Evolutionary conservation across 2,797 vertebrate genomes (phyloP).

Genomic region (Sebastes cheni): DNA sequence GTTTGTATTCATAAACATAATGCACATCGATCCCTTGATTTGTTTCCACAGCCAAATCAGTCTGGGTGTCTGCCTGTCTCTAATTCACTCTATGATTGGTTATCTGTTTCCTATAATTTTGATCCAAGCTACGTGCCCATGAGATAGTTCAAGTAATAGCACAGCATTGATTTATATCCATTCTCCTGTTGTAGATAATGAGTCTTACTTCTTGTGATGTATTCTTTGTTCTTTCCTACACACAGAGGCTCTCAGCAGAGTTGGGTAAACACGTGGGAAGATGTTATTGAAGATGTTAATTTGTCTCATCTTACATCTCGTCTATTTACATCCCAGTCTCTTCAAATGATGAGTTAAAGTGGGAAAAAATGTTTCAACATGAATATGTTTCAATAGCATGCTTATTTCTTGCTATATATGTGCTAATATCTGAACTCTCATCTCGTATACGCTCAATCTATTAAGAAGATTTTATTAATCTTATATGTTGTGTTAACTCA

Average conservation of each 20-base stretch:
- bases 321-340: neutral
- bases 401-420: neutral
- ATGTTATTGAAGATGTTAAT: neutral
- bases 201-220: neutral
- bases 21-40: constrained; percentile 57
- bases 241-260: neutral
- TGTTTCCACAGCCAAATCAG: constrained; percentile 56
- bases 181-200: constrained; percentile 25
- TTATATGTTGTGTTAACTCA: neutral
- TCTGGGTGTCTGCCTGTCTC: constrained; percentile 44
- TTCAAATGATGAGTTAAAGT: neutral
- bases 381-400: neutral
- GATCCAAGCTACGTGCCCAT: constrained; percentile 40
- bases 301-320: neutral
- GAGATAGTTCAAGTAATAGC: constrained; percentile 44
- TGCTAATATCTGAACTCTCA: neutral
- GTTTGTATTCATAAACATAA: constrained; percentile 68
- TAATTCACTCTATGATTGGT: constrained; percentile 60
- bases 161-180: constrained; percentile 49
- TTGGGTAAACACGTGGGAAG: neutral
- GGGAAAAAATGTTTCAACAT: neutral
- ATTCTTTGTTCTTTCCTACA: neutral
- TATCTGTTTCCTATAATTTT: constrained; percentile 71
- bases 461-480: too few species aligned
- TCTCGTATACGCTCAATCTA: neutral